phyloP scores from a whole-genome alignment of 2,888 invertebrate species.

The Strigamia transsilvanica region DNA sequence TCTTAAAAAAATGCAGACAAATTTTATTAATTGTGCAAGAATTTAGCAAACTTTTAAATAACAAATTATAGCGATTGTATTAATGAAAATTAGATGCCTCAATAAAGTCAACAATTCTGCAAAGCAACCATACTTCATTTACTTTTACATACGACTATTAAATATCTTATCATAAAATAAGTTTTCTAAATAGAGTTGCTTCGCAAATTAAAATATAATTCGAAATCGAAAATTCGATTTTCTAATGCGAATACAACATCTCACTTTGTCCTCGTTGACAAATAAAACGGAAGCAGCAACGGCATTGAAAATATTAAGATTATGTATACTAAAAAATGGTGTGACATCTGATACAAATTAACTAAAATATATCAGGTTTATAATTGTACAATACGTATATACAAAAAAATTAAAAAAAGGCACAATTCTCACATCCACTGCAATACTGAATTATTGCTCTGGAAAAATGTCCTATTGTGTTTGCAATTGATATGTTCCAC shows the following conservation, averaged over 20 bases:
- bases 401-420: slow-evolving; percentile 40
- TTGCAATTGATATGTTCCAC: slow-evolving; percentile 41
- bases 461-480: slow-evolving; percentile 1
- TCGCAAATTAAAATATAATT: slow-evolving; percentile 29
- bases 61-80: slow-evolving; percentile 14
- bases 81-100: slow-evolving; percentile 46
- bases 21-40: slow-evolving; percentile 48
- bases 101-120: slow-evolving; percentile 38
- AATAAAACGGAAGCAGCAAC: slow-evolving; percentile 1
- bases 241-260: slow-evolving; percentile 19
- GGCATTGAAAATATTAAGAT: slow-evolving; percentile 36
- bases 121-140: slow-evolving; percentile 22
- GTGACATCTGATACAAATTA: slow-evolving; percentile 48
- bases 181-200: slow-evolving; percentile 14
- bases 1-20: slow-evolving; percentile 33
- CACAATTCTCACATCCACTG: slow-evolving; percentile 45
- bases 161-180: slow-evolving; percentile 34
- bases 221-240: slow-evolving; percentile 28
- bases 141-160: slow-evolving; percentile 38
- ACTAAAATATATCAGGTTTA: slow-evolving; percentile 46
- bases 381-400: slow-evolving; percentile 44
- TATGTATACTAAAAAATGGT: slow-evolving; percentile 43
- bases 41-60: slow-evolving; percentile 47
- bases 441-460: slow-evolving; percentile 39
- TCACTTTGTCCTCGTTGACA: slow-evolving; percentile 5